Evolutionary conservation across 23 tunicate genomes (phyloP).

Genomic region (Ascidia mentula): DNA sequence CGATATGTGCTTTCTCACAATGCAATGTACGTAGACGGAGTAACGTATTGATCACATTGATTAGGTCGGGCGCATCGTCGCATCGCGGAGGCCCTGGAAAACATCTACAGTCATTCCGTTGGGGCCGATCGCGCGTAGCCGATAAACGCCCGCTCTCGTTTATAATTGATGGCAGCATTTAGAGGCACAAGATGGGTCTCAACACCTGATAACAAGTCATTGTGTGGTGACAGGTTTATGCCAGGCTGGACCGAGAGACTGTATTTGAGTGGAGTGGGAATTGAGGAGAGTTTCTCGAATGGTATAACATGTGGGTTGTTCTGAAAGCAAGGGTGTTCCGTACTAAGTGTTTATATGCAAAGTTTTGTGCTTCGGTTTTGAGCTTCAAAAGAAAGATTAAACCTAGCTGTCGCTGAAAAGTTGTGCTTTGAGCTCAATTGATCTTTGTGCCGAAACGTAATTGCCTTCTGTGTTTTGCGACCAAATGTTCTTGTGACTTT

Average conservation of each 20-base stretch:
- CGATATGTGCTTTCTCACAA: no score
- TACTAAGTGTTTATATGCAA: no score
- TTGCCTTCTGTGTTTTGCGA: no score
- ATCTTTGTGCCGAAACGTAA: no score
- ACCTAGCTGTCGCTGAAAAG: no score
- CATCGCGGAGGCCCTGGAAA: neutral
- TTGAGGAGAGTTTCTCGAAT: neutral
- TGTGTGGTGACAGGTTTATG: neutral
- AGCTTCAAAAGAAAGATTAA: neutral
- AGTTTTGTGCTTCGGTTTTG: no score
- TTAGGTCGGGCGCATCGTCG: neutral
- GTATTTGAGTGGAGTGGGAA: no score
- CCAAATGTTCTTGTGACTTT: no score
- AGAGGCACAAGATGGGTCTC: neutral
- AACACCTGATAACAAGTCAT: neutral
- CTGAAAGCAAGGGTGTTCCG: no score
- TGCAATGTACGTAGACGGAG: no score
- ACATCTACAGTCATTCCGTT: neutral
- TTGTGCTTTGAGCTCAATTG: no score
- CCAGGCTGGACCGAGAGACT: neutral
- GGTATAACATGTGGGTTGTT: no score
- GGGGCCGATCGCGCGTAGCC: neutral
- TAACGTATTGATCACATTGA: conserved; percentile 8
- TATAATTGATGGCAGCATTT: conserved; percentile 5
- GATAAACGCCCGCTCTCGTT: conserved; percentile 4